Evolutionary conservation across 1,140 invertebrate genomes (phyloP).

Genomic region (Lepidurus packardi): DNA sequence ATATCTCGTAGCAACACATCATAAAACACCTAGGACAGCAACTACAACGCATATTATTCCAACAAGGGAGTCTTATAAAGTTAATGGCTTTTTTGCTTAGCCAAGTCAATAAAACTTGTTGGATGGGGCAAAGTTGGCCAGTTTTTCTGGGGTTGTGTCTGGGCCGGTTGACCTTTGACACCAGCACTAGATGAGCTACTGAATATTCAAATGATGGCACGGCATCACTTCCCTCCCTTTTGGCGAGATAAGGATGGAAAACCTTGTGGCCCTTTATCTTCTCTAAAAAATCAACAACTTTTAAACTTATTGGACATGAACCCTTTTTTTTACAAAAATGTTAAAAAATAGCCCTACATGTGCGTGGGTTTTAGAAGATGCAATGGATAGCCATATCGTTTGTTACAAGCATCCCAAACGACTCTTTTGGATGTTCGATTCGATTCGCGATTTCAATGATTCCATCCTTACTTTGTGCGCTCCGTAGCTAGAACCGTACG

Average conservation of each 20-base stretch:
- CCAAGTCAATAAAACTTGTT: neutral
- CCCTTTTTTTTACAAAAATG: neutral
- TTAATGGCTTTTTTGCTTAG: neutral
- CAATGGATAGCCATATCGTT: too few relatives aligned
- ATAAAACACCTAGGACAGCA: conserved; percentile 14
- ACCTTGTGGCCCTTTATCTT: neutral
- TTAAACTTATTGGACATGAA: neutral
- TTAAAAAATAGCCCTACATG: too few relatives aligned
- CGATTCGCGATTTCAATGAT: neutral
- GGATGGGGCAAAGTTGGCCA: neutral
- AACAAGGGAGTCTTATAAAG: neutral
- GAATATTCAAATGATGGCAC: conserved; percentile 16
- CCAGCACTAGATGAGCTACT: neutral
- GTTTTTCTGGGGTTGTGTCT: neutral
- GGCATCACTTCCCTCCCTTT: neutral
- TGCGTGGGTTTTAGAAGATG: too few relatives aligned
- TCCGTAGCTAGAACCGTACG: neutral
- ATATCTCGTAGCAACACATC: conserved; percentile 7
- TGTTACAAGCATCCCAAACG: too few relatives aligned
- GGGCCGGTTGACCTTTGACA: conserved; percentile 20
- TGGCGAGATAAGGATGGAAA: neutral
- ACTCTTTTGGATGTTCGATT: too few relatives aligned
- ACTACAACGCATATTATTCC: neutral
- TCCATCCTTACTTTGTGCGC: neutral
- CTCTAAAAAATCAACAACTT: neutral